A percentile compares a stretch with the other conserved stretches of the same genome.
Conservation (phyloP, 2,888 invertebrate genomes). For the Macrosiphum euphorbiae region DNA sequence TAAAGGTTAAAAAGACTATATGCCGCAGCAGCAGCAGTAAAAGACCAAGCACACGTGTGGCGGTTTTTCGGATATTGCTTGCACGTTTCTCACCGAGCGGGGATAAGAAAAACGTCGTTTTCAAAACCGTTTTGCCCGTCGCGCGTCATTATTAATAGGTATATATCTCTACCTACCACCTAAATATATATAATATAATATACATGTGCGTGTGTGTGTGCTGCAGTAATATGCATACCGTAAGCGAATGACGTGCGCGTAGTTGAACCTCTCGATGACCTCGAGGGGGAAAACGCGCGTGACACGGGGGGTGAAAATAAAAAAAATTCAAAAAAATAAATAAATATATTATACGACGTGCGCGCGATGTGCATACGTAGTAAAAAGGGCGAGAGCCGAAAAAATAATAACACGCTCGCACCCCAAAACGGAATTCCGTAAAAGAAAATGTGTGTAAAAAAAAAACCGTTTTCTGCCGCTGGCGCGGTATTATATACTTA, state of each 20-base stretch:
- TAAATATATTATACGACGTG: slow-evolving; percentile 6
- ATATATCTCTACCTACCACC: not conserved
- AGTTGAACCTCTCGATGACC: slow-evolving; percentile 61
- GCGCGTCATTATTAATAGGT: not conserved
- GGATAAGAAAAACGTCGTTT: slow-evolving; percentile 36
- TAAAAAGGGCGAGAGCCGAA: slow-evolving; percentile 39
- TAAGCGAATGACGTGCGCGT: not conserved
- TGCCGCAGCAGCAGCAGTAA: not conserved
- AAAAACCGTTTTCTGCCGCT: slow-evolving; percentile 61
- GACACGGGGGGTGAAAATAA: slow-evolving; percentile 30
- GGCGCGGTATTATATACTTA: not conserved
- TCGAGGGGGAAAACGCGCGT: slow-evolving; percentile 45
- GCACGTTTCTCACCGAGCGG: slow-evolving; percentile 49
- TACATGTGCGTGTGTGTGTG: not conserved
- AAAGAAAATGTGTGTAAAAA: slow-evolving; percentile 58
- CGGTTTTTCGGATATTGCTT: slow-evolving; percentile 48
- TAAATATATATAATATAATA: not conserved
- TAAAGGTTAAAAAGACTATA: slow-evolving; percentile 59
- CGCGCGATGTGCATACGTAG: not conserved
- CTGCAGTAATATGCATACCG: not conserved
- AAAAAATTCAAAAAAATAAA: slow-evolving; percentile 43
- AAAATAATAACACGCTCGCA: slow-evolving; percentile 48
- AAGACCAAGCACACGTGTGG: slow-evolving; percentile 36
- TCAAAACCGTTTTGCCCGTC: slow-evolving; percentile 44
- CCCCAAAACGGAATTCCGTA: slow-evolving; percentile 53